Percentiles rank a stretch among this genome's conserved stretches.
These are phyloP conservation scores for Apodemia hepburni DNA, from an alignment of 2,888 invertebrate genomes.

Conservation along the genomic window DNA sequence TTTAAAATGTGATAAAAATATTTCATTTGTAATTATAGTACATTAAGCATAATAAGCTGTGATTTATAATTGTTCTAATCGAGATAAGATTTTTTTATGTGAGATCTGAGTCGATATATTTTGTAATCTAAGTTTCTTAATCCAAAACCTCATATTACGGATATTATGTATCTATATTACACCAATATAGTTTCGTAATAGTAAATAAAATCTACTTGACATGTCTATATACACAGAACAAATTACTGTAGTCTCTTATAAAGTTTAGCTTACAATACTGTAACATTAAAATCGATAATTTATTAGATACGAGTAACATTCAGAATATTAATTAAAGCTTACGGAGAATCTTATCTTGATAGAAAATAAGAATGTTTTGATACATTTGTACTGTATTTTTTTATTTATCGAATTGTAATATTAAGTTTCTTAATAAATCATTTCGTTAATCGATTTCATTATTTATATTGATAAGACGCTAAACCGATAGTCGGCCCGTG, in stretches of 20 bases:
- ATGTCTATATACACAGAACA: too few species aligned
- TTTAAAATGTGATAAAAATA: constrained; percentile 36
- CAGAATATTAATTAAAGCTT: neutral
- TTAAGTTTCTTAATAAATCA: constrained; percentile 73
- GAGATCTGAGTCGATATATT: neutral
- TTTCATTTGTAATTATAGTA: constrained; percentile 18
- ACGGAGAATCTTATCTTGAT: constrained; percentile 18
- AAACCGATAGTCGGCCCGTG: constrained; percentile 49
- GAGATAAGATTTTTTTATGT: constrained; percentile 7
- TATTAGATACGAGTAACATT: too few species aligned
- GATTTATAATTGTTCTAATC: constrained; percentile 22
- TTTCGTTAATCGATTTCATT: constrained; percentile 71
- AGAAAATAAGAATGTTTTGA: constrained; percentile 48
- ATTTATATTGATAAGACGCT: constrained; percentile 44
- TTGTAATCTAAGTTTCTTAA: neutral
- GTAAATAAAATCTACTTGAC: neutral
- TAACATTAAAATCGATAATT: too few species aligned
- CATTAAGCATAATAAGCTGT: constrained; percentile 20
- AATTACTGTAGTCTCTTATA: too few species aligned
- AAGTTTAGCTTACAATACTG: too few species aligned
- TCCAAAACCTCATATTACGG: too few species aligned
- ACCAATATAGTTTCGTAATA: neutral
- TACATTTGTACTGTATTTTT: constrained; percentile 50
- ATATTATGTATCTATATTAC: too few species aligned
- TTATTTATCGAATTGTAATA: constrained; percentile 47